phyloP scores from a whole-genome alignment of 2,888 invertebrate species.

The Pseudococcus jackbeardsleyi region DNA sequence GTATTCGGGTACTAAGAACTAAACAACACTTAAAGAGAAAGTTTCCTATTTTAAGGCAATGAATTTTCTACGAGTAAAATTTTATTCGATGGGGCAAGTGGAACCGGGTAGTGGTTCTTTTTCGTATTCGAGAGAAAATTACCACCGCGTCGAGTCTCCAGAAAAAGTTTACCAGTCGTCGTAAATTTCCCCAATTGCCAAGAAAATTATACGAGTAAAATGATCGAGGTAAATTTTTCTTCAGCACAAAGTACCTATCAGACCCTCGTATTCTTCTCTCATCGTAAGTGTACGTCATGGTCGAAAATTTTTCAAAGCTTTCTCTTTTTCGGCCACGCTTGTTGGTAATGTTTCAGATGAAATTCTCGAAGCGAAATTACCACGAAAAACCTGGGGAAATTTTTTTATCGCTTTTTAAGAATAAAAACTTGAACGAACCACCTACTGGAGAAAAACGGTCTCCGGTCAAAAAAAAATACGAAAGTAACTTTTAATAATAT shows the following conservation, averaged over 20 bases:
- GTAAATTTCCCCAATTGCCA: slow-evolving; percentile 22
- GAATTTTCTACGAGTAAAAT: slow-evolving; percentile 13
- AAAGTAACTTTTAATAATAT: slow-evolving; percentile 12
- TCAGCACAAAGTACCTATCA: background rate
- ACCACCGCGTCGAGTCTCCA: background rate
- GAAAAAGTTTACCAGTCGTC: slow-evolving; percentile 20
- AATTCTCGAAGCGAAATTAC: background rate
- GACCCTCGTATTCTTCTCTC: background rate
- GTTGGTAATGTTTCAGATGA: background rate
- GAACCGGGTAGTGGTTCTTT: background rate
- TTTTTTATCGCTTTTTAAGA: background rate
- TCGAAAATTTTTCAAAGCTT: background rate
- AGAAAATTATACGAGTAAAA: slow-evolving; percentile 7
- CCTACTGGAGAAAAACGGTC: background rate
- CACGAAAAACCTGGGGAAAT: background rate
- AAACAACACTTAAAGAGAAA: background rate
- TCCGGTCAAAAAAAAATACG: background rate
- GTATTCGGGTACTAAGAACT: background rate
- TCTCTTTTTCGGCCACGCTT: background rate
- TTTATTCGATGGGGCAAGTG: background rate
- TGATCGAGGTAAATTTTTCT: slow-evolving; percentile 20
- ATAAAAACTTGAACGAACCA: background rate
- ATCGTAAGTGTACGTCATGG: background rate
- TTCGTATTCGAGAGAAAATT: background rate
- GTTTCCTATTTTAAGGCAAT: background rate